Evolutionary conservation across 2,888 invertebrate genomes (phyloP).

Genomic region (Ophion ventricosus): DNA sequence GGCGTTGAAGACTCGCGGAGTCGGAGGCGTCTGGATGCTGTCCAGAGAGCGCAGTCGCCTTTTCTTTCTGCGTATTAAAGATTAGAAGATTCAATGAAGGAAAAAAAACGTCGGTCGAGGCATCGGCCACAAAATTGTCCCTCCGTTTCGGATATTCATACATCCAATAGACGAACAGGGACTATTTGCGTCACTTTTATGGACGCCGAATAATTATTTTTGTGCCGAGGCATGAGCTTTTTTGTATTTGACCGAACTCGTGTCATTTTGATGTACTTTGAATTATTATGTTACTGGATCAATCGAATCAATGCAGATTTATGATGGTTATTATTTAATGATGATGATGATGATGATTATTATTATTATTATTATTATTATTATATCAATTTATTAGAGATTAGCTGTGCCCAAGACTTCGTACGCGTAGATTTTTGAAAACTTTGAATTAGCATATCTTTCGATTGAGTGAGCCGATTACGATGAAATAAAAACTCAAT

Average conservation of each 20-base stretch:
- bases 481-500: too few relatives aligned
- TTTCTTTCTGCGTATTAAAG: slow-evolving; percentile 72
- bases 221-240: background rate
- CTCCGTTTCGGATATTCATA: slow-evolving; percentile 2
- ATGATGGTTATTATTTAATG: too few relatives aligned
- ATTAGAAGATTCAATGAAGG: slow-evolving; percentile 46
- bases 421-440: too few relatives aligned
- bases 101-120: slow-evolving; percentile 22
- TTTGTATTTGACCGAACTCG: background rate
- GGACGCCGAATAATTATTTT: background rate
- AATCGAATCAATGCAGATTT: too few relatives aligned
- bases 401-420: too few relatives aligned
- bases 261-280: background rate
- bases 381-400: too few relatives aligned
- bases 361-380: too few relatives aligned
- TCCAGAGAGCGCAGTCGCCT: slow-evolving; percentile 73
- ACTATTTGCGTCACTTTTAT: slow-evolving; percentile 4
- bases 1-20: slow-evolving; percentile 42
- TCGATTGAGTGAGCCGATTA: too few relatives aligned
- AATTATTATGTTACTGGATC: too few relatives aligned
- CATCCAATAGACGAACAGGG: slow-evolving; percentile 9
- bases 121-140: slow-evolving; percentile 35
- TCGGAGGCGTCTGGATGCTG: slow-evolving; percentile 69
- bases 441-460: too few relatives aligned
- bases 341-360: too few relatives aligned